These are phyloP conservation scores for Diploscapter pachys DNA, from an alignment of 1,140 invertebrate species.

Conservation along the genomic window DNA sequence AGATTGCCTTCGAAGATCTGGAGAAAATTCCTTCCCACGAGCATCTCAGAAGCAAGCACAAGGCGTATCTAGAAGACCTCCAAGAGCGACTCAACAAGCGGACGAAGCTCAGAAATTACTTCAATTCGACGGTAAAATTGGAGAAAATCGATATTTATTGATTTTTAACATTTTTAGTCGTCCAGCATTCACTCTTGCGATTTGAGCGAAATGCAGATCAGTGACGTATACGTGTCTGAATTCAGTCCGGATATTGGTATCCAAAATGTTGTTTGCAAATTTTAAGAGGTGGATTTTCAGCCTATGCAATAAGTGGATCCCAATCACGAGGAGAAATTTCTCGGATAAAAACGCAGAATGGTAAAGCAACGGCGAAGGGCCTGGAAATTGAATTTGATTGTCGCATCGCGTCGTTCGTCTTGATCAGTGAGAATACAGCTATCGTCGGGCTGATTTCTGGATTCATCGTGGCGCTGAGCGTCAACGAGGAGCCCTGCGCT, in stretches of 20 bases:
- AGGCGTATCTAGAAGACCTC: slow-evolving; percentile 62
- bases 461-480: slow-evolving; percentile 59
- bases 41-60: slow-evolving; percentile 62
- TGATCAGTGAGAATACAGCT: slow-evolving; percentile 58
- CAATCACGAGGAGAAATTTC: slow-evolving; percentile 60
- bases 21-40: slow-evolving; percentile 62
- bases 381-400: slow-evolving; percentile 62
- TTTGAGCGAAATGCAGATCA: background rate
- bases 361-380: slow-evolving; percentile 59
- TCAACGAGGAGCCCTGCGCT: slow-evolving; percentile 6
- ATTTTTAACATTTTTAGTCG: slow-evolving; percentile 6
- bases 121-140: slow-evolving; percentile 17
- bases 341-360: slow-evolving; percentile 57
- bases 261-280: slow-evolving; percentile 1
- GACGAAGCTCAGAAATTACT: slow-evolving; percentile 51
- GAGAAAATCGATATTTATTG: slow-evolving; percentile 12
- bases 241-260: slow-evolving; percentile 10
- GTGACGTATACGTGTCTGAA: slow-evolving; percentile 11
- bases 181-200: slow-evolving; percentile 1
- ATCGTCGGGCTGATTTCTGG: slow-evolving; percentile 63
- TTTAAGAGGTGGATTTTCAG: too few relatives aligned
- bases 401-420: slow-evolving; percentile 61
- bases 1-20: slow-evolving; percentile 64
- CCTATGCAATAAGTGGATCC: background rate
- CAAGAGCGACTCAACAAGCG: slow-evolving; percentile 61